Evolutionary conservation across 2,113 vertebrate genomes (phyloP).

Genomic region (Euleptes europaea): DNA sequence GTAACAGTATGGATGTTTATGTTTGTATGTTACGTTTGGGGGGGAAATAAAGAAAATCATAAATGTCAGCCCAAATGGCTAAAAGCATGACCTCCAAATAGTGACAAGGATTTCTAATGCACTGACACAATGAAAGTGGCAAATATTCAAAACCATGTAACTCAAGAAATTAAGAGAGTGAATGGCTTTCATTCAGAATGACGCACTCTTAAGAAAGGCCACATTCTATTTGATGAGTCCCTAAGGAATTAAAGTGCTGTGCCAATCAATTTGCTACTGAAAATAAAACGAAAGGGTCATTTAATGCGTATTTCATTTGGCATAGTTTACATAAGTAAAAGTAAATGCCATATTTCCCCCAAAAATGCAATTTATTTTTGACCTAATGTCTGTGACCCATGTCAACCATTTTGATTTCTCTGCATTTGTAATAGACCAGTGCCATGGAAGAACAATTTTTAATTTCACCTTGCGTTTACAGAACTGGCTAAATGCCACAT

Average conservation of each 20-base stretch:
- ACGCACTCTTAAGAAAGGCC: background rate
- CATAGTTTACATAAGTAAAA: slow-evolving; percentile 9
- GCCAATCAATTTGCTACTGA: slow-evolving; percentile 1
- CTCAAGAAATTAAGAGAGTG: background rate
- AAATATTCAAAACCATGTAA: background rate
- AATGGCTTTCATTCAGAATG: background rate
- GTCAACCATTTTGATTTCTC: background rate
- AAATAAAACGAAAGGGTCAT: rapidly evolving
- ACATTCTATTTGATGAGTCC: background rate
- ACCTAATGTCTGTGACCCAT: slow-evolving; percentile 4
- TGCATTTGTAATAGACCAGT: background rate
- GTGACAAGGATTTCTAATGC: background rate
- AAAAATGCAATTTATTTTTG: background rate
- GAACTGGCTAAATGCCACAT: slow-evolving; percentile 52
- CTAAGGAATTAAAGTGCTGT: background rate
- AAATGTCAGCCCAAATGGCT: too few relatives aligned
- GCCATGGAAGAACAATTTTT: slow-evolving; percentile 24
- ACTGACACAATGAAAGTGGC: background rate
- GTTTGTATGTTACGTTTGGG: too few relatives aligned
- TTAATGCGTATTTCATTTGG: slow-evolving; percentile 23
- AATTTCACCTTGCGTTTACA: slow-evolving; percentile 32
- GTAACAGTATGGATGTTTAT: too few relatives aligned
- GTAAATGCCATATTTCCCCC: background rate
- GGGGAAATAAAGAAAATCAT: too few relatives aligned
- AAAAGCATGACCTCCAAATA: background rate